A percentile compares a stretch with the other conserved stretches of the same genome.
Evolutionary conservation across 1,140 invertebrate genomes (phyloP).

Genomic region (Mizuhopecten yessoensis): DNA sequence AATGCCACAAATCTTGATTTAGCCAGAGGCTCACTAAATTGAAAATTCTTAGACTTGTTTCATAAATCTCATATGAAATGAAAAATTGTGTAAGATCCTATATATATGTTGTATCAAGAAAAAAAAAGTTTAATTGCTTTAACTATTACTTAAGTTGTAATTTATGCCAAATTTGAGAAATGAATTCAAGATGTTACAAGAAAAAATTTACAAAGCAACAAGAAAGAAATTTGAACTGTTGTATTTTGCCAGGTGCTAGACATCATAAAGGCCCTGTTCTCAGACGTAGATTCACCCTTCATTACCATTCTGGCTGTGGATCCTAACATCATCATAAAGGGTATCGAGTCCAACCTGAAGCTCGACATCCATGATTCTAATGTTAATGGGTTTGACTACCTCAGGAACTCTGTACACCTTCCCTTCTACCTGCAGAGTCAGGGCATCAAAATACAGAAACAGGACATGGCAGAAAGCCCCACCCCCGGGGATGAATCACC

Average conservation of each 20-base stretch:
- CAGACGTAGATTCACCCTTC: slow-evolving; percentile 94
- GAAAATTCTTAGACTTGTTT: too few species aligned
- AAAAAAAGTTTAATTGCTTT: too few species aligned
- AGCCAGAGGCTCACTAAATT: too few species aligned
- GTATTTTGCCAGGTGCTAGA: slow-evolving; percentile 86
- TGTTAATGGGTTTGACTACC: slow-evolving; percentile 96
- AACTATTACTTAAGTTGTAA: too few species aligned
- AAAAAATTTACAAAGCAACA: too few species aligned
- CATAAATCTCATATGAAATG: too few species aligned
- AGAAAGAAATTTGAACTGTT: too few species aligned
- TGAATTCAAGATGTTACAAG: too few species aligned
- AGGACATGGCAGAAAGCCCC: slow-evolving; percentile 66
- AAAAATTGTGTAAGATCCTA: too few species aligned
- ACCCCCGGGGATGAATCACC: slow-evolving; percentile 60
- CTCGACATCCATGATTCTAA: slow-evolving; percentile 83
- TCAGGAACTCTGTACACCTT: slow-evolving; percentile 97
- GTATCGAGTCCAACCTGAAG: slow-evolving; percentile 95
- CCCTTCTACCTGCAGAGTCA: slow-evolving; percentile 99
- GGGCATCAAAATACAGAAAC: slow-evolving; percentile 86
- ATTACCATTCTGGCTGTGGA: slow-evolving; percentile 97
- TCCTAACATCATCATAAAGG: slow-evolving; percentile 98
- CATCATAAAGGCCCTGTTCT: slow-evolving; percentile 97
- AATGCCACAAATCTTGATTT: too few species aligned
- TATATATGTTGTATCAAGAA: too few species aligned
- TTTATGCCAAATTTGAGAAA: too few species aligned